A percentile compares a stretch with the other conserved stretches of the same genome.
These are phyloP conservation scores for Gymnocypris eckloni DNA, from an alignment of 2,797 vertebrate genomes.

Conservation along the genomic window DNA sequence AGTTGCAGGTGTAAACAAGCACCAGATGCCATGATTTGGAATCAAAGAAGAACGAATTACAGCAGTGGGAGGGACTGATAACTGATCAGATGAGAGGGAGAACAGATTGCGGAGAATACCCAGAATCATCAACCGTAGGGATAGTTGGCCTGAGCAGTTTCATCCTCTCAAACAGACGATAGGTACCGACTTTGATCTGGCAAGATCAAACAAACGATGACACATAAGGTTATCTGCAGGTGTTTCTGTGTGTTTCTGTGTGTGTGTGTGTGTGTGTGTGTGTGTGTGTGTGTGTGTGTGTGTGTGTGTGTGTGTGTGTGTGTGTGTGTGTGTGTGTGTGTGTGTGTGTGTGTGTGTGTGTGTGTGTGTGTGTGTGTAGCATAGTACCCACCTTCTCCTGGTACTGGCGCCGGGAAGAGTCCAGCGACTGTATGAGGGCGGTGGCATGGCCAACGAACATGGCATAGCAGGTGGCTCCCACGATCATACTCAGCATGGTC, in stretches of 20 bases:
- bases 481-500: constrained; percentile 99
- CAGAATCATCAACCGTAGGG: constrained; percentile 44
- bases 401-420: constrained; percentile 95
- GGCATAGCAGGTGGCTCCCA: constrained; percentile 96
- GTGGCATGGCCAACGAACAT: constrained; percentile 99
- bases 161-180: constrained; percentile 45
- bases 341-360: too few relatives aligned
- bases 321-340: too few relatives aligned
- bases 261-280: not conserved
- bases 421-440: constrained; percentile 94
- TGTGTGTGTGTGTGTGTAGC: too few relatives aligned
- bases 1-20: constrained; percentile 58
- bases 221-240: constrained; percentile 46
- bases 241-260: constrained; percentile 11
- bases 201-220: constrained; percentile 49
- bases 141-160: constrained; percentile 41
- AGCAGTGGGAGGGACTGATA: constrained; percentile 43
- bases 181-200: constrained; percentile 54
- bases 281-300: too few relatives aligned
- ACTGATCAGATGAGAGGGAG: constrained; percentile 51
- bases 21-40: constrained; percentile 62
- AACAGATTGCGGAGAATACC: constrained; percentile 49
- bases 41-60: constrained; percentile 63
- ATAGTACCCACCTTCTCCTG: constrained; percentile 90
- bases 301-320: too few relatives aligned